Conservation (phyloP, 2,888 invertebrate species). For the Agrotis ipsilon region DNA sequence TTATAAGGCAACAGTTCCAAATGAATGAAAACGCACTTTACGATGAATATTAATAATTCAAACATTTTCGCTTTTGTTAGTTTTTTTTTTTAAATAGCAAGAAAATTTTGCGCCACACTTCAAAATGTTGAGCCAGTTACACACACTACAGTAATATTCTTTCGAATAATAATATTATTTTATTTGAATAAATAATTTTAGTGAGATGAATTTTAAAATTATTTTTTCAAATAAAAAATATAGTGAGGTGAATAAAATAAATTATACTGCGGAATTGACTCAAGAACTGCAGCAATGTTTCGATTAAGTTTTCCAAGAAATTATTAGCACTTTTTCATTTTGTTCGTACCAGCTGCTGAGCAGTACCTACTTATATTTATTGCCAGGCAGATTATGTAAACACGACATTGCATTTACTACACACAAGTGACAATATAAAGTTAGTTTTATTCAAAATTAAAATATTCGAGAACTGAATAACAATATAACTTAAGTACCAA, state of each 20-base stretch:
- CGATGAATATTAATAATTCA: slow-evolving; percentile 73
- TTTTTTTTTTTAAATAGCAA: slow-evolving; percentile 69
- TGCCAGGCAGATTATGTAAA: slow-evolving; percentile 5
- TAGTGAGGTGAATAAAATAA: background rate
- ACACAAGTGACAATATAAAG: slow-evolving; percentile 10
- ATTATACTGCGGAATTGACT: slow-evolving; percentile 10
- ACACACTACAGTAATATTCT: slow-evolving; percentile 31
- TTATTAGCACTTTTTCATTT: slow-evolving; percentile 23
- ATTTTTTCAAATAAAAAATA: background rate
- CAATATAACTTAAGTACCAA: slow-evolving; percentile 9
- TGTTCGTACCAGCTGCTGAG: slow-evolving; percentile 15
- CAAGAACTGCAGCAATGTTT: background rate
- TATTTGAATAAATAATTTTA: slow-evolving; percentile 14
- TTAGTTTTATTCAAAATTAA: background rate
- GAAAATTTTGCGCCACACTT: slow-evolving; percentile 75
- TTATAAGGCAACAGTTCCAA: slow-evolving; percentile 90
- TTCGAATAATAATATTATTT: background rate
- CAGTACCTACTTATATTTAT: background rate
- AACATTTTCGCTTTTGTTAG: slow-evolving; percentile 69
- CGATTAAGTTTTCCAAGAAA: slow-evolving; percentile 13
- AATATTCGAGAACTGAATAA: slow-evolving; percentile 15
- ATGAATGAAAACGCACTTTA: slow-evolving; percentile 83
- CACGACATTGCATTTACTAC: background rate
- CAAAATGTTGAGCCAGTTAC: slow-evolving; percentile 52
- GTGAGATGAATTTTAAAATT: background rate